Percentiles rank a stretch among this genome's conserved stretches.
These are phyloP conservation scores for Tympanuchus pallidicinctus DNA, from an alignment of 2,113 vertebrate genomes.

Conservation along the genomic window DNA sequence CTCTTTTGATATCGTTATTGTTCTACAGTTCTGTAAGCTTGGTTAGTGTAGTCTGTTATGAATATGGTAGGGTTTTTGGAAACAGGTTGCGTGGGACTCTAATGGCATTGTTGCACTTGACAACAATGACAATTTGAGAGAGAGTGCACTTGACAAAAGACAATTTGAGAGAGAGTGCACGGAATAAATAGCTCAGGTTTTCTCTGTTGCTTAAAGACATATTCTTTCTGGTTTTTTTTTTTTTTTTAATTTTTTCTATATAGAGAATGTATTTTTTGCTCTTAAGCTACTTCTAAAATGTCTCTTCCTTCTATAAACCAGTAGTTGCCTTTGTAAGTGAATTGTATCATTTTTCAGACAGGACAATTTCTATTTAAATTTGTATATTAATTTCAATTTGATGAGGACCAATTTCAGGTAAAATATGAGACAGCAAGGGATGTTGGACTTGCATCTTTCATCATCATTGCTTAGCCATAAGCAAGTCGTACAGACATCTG, in stretches of 20 bases:
- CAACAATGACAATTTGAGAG: not conserved
- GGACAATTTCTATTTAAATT: not conserved
- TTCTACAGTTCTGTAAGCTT: not conserved
- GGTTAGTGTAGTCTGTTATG: not conserved
- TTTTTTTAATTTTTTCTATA: not conserved
- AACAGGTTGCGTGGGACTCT: not conserved
- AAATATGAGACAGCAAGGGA: not conserved
- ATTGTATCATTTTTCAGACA: not conserved
- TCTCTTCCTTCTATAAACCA: not conserved
- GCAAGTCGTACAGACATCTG: not conserved
- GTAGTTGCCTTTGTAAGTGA: not conserved
- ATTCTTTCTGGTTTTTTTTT: too few species aligned
- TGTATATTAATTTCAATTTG: not conserved
- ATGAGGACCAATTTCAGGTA: not conserved
- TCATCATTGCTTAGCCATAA: not conserved
- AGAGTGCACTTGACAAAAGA: too few species aligned
- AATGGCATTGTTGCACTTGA: not conserved
- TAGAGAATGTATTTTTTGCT: not conserved
- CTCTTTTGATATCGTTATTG: not conserved
- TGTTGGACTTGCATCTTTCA: too few species aligned
- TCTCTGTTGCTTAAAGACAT: not conserved
- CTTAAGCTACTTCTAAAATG: not conserved
- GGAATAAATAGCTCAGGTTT: not conserved
- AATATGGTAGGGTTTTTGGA: not conserved
- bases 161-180: not conserved